Conservation (phyloP, 2,797 vertebrate species). For the Phrynocephalus guinanensis region DNA sequence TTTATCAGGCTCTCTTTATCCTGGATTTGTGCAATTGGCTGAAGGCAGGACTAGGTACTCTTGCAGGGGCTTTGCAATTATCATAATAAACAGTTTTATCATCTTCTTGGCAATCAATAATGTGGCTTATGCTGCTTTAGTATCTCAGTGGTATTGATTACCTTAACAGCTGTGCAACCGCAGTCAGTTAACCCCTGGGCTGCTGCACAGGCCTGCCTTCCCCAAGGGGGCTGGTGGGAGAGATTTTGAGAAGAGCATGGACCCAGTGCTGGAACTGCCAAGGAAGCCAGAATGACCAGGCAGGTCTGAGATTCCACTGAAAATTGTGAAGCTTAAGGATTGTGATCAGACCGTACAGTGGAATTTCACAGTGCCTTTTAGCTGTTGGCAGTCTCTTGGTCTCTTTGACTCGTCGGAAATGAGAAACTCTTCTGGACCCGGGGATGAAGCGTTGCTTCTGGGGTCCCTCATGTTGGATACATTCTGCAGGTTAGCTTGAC, state of each 20-base stretch:
- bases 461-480: not conserved
- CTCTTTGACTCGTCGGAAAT: not conserved
- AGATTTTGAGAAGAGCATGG: not conserved
- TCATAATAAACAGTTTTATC: constrained; percentile 99
- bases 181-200: constrained; percentile 86
- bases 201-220: constrained; percentile 38
- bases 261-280: constrained; percentile 17
- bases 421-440: no score
- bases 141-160: constrained; percentile 99
- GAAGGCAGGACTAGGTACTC: constrained; percentile 70
- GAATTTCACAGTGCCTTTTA: no score
- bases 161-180: constrained; percentile 89
- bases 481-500: not conserved
- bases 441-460: not conserved
- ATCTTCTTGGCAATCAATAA: constrained; percentile 93
- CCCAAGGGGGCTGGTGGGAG: not conserved
- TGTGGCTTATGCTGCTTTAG: constrained; percentile 96
- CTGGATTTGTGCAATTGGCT: constrained; percentile 72
- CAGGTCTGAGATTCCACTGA: constrained; percentile 27
- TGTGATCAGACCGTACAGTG: not conserved
- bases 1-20: not conserved
- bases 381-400: not conserved
- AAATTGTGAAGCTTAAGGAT: not conserved
- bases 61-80: constrained; percentile 83
- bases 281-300: not conserved